Evolutionary conservation across 2,113 vertebrate genomes (phyloP).

Genomic region (Struthidea cinerea): DNA sequence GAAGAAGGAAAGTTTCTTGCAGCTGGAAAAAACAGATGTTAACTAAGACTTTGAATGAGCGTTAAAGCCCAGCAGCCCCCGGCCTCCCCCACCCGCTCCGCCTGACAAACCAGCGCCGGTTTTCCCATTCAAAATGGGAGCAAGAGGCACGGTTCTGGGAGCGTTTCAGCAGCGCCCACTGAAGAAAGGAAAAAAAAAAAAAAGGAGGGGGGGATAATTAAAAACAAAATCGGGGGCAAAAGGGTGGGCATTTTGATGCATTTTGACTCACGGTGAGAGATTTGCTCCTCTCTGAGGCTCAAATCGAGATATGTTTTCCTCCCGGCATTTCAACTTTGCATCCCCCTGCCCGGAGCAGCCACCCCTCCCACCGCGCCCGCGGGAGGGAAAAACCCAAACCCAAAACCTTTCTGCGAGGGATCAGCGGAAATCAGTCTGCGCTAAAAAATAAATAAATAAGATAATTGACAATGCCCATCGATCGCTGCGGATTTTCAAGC

Average conservation of each 20-base stretch:
- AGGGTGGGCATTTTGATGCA: not conserved
- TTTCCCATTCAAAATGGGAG: slow-evolving; percentile 41
- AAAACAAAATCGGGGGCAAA: not conserved
- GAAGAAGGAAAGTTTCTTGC: slow-evolving; percentile 68
- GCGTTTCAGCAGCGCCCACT: slow-evolving; percentile 21
- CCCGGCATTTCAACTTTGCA: slow-evolving; percentile 67
- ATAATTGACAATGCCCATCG: not conserved
- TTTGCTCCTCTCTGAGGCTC: not conserved
- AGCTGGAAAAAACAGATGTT: slow-evolving; percentile 43
- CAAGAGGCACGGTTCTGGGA: slow-evolving; percentile 37
- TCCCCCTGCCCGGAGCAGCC: slow-evolving; percentile 42
- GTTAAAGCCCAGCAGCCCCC: not conserved
- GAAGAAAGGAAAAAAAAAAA: not conserved
- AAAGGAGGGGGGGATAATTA: too few species aligned
- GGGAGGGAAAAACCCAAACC: not conserved
- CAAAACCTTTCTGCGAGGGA: not conserved
- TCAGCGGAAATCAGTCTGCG: not conserved
- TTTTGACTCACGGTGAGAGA: not conserved
- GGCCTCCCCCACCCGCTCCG: not conserved
- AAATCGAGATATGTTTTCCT: slow-evolving; percentile 41
- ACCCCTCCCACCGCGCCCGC: slow-evolving; percentile 24
- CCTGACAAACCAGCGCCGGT: not conserved
- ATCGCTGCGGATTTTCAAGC: slow-evolving; percentile 67
- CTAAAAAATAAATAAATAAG: not conserved
- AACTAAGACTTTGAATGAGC: not conserved